Base-by-base conservation (phyloP, 1,140 invertebrate species). In the Drosophila eugracilis region DNA sequence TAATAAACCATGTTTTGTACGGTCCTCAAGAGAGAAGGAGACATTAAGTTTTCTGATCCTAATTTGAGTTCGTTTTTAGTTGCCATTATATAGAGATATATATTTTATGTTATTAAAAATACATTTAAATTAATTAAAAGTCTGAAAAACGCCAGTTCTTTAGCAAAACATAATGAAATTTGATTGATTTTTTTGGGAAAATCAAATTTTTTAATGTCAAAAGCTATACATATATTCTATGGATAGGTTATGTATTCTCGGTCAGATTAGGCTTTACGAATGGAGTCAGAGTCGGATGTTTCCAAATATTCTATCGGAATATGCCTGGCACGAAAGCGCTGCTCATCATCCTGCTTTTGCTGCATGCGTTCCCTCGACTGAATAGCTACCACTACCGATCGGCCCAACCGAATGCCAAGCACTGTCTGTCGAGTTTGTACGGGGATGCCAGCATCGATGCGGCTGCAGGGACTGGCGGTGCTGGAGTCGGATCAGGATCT, bases 291-390 rank as follows among this genome's bases (percentile, higher is more conserved):
- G 30, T 14, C n/a, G 48, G 9, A 10, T 12, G n/a, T 9, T 15
- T 22, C 7, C n/a, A 19, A 50, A 12, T 32, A 59, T n/a, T 28
- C 30, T 42, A 17, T 53, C 19, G 26, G 66, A 80, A 79, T 47
- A 70, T 71, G 58, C 34, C 55, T 37, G 17, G 22, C 28, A 19
- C 30, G 6, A 79, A 42, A 34, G 32, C 70, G 4, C 10, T 57
- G 9, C 22, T 57, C 1, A 7, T 17, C 45, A 3, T 32, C 0
- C n/a, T 57, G 4, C 45, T 57, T 14, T 32, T 74, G 14, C 42
- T 73, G 39, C 44, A 53, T 28, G 37, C 36, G 32, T 41, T 67
- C 10, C 19, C 54, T 3, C 17, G 14, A 15, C 54, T 81, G 49
- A 19, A 69, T 12, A 49, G 60, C 44, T 30, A 26, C 26, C 57